Percentiles rank a stretch among this genome's conserved stretches.
These are phyloP conservation scores for Rhadina sibilatrix DNA, from an alignment of 2,113 vertebrate species.

Conservation along the genomic window DNA sequence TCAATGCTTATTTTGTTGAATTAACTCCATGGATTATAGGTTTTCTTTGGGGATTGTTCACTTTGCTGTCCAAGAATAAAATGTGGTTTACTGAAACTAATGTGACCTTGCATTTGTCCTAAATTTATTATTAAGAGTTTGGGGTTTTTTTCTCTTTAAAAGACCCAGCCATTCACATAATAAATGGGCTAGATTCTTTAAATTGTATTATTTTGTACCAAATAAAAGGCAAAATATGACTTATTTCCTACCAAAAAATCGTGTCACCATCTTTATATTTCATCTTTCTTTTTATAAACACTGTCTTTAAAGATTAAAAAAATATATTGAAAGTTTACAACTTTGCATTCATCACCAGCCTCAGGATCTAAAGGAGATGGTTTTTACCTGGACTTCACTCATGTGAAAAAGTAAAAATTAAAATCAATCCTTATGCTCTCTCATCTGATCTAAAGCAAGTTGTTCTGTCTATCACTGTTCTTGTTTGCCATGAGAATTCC, in stretches of 20 bases:
- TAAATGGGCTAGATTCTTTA: neutral
- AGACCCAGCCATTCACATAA: neutral
- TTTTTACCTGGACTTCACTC: neutral
- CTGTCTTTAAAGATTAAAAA: neutral
- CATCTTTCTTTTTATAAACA: neutral
- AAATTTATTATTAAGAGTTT: neutral
- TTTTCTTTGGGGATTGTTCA: neutral
- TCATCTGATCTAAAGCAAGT: neutral
- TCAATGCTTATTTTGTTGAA: neutral
- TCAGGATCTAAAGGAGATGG: neutral
- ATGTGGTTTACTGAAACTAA: neutral
- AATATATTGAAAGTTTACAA: neutral
- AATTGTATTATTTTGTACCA: neutral
- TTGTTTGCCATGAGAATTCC: neutral
- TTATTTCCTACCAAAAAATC: neutral
- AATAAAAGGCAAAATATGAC: neutral
- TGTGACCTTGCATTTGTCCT: neutral
- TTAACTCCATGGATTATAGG: neutral
- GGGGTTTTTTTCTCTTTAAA: neutral
- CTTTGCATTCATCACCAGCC: neutral
- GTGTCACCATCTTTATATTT: rapidly evolving
- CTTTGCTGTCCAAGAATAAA: neutral
- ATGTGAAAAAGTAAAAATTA: neutral
- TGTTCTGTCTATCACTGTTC: neutral
- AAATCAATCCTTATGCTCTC: neutral